A percentile compares a stretch with the other conserved stretches of the same genome.
phyloP scores from a whole-genome alignment of 2,113 vertebrate genomes.

The Sylvietta virens region DNA sequence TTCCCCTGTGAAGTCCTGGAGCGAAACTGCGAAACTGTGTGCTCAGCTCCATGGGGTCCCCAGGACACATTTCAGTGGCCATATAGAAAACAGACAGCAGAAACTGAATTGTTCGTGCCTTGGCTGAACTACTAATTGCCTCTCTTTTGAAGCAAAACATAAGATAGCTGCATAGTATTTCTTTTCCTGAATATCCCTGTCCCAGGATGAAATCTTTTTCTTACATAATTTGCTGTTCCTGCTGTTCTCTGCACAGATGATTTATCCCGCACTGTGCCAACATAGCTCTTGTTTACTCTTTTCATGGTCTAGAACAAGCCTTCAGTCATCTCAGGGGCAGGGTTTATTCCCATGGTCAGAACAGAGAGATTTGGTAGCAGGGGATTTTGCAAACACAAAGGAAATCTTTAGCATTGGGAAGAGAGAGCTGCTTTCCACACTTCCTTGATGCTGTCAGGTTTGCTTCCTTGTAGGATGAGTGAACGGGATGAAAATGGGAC shows the following conservation, averaged over 20 bases:
- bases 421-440: neutral
- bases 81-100: neutral
- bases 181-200: neutral
- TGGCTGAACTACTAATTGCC: neutral
- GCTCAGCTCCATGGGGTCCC: neutral
- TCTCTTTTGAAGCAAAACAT: neutral
- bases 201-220: neutral
- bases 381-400: neutral
- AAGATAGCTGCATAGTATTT: neutral
- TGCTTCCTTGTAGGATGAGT: neutral
- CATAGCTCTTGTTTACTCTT: neutral
- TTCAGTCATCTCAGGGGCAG: neutral
- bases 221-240: neutral
- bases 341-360: neutral
- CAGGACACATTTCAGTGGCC: neutral
- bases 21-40: neutral
- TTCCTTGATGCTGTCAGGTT: neutral
- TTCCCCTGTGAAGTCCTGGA: neutral
- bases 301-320: neutral
- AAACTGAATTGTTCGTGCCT: neutral
- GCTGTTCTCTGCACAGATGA: neutral
- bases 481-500: neutral
- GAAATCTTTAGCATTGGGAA: neutral
- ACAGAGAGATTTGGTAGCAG: neutral
- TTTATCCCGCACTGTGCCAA: neutral